Percentiles rank a stretch among this genome's conserved stretches.
These are phyloP conservation scores for Chironomus riparius DNA, from an alignment of 2,888 invertebrate species.

Conservation along the genomic window DNA sequence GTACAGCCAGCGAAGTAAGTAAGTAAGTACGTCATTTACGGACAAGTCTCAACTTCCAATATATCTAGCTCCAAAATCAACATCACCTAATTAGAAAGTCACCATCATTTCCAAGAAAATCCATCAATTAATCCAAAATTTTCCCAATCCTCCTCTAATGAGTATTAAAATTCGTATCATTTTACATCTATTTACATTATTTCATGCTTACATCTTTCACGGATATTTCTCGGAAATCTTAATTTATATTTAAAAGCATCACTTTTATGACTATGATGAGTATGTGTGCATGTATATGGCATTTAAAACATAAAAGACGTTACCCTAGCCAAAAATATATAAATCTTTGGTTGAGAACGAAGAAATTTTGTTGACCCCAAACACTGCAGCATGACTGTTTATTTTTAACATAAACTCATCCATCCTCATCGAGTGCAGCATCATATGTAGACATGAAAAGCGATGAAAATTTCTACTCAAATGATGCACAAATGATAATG, in stretches of 20 bases:
- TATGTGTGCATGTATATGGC: background rate
- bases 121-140: too few relatives aligned
- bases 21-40: too few relatives aligned
- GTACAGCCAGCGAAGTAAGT: too few relatives aligned
- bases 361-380: constrained; percentile 10
- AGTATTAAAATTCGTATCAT: background rate
- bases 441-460: background rate
- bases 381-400: constrained; percentile 2
- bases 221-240: constrained; percentile 12
- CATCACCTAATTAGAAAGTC: too few relatives aligned
- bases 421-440: too few relatives aligned
- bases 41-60: too few relatives aligned
- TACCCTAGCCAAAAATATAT: constrained; percentile 18
- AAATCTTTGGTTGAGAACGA: background rate
- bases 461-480: background rate
- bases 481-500: constrained; percentile 5
- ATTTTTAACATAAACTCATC: constrained; percentile 12
- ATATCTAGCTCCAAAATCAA: too few relatives aligned
- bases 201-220: background rate
- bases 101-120: too few relatives aligned
- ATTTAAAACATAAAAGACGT: constrained; percentile 1
- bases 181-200: background rate
- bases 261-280: background rate
- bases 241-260: constrained; percentile 9
- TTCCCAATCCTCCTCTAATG: too few relatives aligned